Evolutionary conservation across 30 jellyfish, hydroid and myxozoan species (phyloP).

Genomic region (Catostylus mosaicus): DNA sequence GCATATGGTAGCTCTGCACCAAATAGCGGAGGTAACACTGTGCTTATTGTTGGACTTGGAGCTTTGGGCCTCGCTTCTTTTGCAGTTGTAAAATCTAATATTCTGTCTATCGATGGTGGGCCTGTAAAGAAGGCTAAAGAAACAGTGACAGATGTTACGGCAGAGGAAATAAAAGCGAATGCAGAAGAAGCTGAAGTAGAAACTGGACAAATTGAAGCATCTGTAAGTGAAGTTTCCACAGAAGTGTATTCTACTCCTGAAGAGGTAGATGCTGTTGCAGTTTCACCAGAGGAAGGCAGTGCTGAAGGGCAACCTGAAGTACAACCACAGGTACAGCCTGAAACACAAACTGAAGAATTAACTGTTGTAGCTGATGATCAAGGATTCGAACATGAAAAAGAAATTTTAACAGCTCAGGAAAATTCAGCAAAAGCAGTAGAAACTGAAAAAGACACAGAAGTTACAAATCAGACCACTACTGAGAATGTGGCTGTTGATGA

Average conservation of each 20-base stretch:
- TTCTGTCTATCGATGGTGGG: conserved; percentile 9
- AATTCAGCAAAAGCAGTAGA: conserved; percentile 3
- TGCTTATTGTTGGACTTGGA: conserved; percentile 65
- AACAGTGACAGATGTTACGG: not conserved
- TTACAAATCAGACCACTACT: conserved; percentile 4
- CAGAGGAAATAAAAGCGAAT: not conserved
- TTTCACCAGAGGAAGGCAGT: conserved; percentile 4
- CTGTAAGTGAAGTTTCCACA: not conserved
- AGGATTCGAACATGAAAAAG: not conserved
- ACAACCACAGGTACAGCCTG: not conserved
- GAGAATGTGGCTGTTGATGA: conserved; percentile 2
- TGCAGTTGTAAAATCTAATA: conserved; percentile 6
- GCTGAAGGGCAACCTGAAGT: conserved; percentile 10
- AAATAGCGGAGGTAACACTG: conserved; percentile 12
- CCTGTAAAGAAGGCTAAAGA: not conserved
- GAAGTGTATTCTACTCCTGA: conserved; percentile 16
- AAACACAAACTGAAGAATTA: not conserved
- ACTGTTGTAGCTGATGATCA: too few relatives aligned
- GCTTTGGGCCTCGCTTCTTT: conserved; percentile 59
- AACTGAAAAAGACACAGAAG: not conserved
- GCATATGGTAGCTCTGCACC: conserved; percentile 9
- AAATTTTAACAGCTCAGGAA: not conserved
- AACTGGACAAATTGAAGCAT: not conserved
- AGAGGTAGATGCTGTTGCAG: conserved; percentile 9
- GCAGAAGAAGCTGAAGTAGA: not conserved